These are phyloP conservation scores for Ashinkailepas kermadecensis DNA, from an alignment of 2,888 invertebrate genomes.

Conservation along the genomic window DNA sequence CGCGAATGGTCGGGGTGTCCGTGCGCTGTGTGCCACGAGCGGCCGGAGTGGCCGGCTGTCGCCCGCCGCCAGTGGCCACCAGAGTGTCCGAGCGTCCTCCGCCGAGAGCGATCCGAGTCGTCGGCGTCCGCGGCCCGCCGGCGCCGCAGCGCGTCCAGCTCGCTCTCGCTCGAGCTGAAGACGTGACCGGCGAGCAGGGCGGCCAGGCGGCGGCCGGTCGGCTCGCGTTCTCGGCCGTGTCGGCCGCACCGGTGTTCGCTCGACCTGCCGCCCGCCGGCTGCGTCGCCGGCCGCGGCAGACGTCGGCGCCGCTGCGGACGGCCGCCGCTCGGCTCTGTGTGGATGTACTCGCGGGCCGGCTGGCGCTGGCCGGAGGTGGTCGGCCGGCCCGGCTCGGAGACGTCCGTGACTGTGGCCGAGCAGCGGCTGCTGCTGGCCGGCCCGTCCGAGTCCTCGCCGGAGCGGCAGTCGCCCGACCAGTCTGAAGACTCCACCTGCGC, in stretches of 20 bases:
- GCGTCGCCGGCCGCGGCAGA: not conserved
- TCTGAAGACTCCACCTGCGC: not conserved
- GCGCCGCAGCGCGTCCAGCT: not conserved
- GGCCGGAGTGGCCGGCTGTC: not conserved
- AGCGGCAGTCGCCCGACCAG: not conserved
- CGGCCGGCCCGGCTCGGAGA: not conserved
- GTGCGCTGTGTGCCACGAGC: not conserved
- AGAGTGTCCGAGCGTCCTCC: too few species aligned
- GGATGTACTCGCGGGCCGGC: too few species aligned
- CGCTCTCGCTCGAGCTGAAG: conserved; percentile 10
- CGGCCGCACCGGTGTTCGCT: not conserved
- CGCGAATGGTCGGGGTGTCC: too few species aligned
- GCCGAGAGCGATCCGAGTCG: not conserved
- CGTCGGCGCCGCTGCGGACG: not conserved
- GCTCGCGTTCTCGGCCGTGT: not conserved
- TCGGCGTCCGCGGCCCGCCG: not conserved
- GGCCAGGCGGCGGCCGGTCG: not conserved
- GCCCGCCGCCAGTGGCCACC: not conserved
- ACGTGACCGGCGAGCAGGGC: not conserved
- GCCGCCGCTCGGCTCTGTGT: too few species aligned
- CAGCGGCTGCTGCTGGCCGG: not conserved
- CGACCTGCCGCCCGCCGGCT: not conserved
- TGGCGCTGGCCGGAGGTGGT: not conserved
- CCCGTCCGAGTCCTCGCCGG: not conserved
- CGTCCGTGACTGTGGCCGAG: not conserved